Evolutionary conservation across 2,888 invertebrate species (phyloP).

Genomic region (Drosophila kokeensis): DNA sequence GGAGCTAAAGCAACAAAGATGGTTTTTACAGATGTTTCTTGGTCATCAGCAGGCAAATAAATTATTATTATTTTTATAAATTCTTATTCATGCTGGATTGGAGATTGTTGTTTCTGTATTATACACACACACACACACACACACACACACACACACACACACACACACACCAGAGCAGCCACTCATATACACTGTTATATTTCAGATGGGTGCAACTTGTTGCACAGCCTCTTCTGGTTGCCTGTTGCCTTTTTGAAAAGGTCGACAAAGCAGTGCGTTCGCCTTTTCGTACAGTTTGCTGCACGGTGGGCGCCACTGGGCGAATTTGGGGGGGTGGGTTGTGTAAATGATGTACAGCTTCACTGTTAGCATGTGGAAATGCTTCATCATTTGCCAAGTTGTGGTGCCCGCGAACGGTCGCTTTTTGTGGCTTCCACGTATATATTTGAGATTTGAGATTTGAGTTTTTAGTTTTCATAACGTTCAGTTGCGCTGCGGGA

Average conservation of each 20-base stretch:
- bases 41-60: not conserved
- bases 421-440: conserved; percentile 1
- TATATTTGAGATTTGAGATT: not conserved
- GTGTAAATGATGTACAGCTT: conserved; percentile 41
- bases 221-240: not conserved
- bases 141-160: not conserved
- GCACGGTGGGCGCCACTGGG: not conserved
- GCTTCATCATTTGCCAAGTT: conserved; percentile 41
- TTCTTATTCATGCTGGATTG: not conserved
- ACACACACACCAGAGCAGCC: not conserved
- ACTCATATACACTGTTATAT: not conserved
- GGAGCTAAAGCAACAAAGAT: not conserved
- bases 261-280: conserved; percentile 49
- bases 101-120: not conserved
- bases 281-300: conserved; percentile 32
- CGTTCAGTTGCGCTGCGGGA: conserved; percentile 26
- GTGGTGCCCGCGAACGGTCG: conserved; percentile 44
- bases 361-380: conserved; percentile 2
- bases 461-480: not conserved
- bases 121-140: not conserved
- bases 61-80: not conserved
- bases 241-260: not conserved
- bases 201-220: conserved; percentile 3
- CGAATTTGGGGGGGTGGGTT: not conserved
- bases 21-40: not conserved